Percentiles rank a stretch among this genome's conserved stretches.
Conservation (phyloP, 2,797 vertebrate species). For the Crenichthys baileyi region DNA sequence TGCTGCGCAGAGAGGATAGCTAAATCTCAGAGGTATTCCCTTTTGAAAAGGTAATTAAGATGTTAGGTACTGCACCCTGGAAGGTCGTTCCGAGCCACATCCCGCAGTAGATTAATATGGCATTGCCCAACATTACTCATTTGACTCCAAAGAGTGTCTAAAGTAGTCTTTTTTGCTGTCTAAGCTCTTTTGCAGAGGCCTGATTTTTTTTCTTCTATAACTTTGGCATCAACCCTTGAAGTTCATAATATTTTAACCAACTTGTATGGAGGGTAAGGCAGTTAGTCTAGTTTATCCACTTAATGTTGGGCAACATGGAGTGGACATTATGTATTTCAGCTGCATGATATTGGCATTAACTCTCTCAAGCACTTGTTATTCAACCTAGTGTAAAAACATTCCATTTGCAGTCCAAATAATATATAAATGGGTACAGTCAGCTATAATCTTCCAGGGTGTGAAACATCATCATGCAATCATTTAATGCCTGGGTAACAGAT, state of each 20-base stretch:
- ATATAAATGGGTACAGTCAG: constrained; percentile 31
- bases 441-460: constrained; percentile 55
- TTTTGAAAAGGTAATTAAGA: constrained; percentile 77
- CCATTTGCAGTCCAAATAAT: constrained; percentile 58
- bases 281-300: constrained; percentile 50
- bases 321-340: constrained; percentile 38
- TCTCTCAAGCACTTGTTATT: constrained; percentile 48
- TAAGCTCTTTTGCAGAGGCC: constrained; percentile 50
- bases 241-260: constrained; percentile 25
- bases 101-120: constrained; percentile 68
- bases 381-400: constrained; percentile 48
- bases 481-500: constrained; percentile 62
- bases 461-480: constrained; percentile 64
- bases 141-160: constrained; percentile 57
- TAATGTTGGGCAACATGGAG: constrained; percentile 43
- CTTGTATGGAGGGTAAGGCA: constrained; percentile 32
- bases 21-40: constrained; percentile 71
- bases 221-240: constrained; percentile 51
- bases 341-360: constrained; percentile 39
- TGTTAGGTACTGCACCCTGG: constrained; percentile 58
- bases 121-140: constrained; percentile 69
- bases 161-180: constrained; percentile 59
- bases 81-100: constrained; percentile 76
- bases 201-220: constrained; percentile 56
- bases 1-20: constrained; percentile 44